A percentile compares a stretch with the other conserved stretches of the same genome.
These are phyloP conservation scores for Mesoligia furuncula DNA, from an alignment of 2,888 invertebrate genomes.

Conservation along the genomic window DNA sequence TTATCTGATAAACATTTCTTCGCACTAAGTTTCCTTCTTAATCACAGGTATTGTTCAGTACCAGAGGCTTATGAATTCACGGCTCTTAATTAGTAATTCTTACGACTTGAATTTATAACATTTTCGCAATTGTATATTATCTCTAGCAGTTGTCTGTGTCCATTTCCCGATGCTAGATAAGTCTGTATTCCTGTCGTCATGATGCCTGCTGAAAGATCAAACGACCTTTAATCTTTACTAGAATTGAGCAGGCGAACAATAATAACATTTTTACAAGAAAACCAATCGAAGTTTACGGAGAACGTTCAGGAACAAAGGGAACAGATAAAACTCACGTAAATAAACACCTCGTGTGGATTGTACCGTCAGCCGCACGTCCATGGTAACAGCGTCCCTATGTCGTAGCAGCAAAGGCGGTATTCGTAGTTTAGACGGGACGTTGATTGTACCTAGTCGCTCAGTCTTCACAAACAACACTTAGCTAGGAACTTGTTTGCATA, in stretches of 20 bases:
- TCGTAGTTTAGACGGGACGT: neutral
- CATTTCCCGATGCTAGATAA: neutral
- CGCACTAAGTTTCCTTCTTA: constrained; percentile 6
- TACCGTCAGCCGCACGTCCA: neutral
- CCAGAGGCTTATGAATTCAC: neutral
- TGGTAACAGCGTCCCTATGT: neutral
- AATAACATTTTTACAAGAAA: constrained; percentile 17
- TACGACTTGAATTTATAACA: constrained; percentile 4
- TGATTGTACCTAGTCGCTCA: neutral
- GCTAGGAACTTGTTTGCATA: neutral
- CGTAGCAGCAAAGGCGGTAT: neutral
- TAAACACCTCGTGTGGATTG: constrained; percentile 23
- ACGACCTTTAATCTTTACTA: constrained; percentile 10
- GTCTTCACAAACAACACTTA: constrained; percentile 23
- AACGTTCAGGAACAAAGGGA: constrained; percentile 37
- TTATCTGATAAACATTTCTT: constrained; percentile 16
- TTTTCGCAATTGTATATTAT: neutral
- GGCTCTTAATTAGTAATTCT: constrained; percentile 4
- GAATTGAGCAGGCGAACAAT: constrained; percentile 7
- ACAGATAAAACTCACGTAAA: constrained; percentile 39
- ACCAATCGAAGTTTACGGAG: constrained; percentile 44
- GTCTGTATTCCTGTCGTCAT: neutral
- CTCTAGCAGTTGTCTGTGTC: neutral
- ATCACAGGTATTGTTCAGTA: constrained; percentile 15
- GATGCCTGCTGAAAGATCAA: neutral